Evolutionary conservation across 1,140 invertebrate genomes (phyloP), one percentile per base, ranked within the genome.

Genomic region (Cydia fagiglandana): DNA sequence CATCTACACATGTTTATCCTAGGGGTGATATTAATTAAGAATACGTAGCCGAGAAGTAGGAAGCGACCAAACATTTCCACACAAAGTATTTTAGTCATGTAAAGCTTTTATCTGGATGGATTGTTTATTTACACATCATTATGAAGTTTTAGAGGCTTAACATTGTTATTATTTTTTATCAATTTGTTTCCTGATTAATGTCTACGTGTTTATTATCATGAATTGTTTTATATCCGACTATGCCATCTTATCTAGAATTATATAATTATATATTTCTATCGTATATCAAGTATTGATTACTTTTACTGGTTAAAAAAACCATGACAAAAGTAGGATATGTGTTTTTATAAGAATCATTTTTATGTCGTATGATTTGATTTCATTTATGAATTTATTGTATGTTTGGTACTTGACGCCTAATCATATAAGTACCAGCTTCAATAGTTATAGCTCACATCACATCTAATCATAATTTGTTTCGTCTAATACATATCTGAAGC

Each of bases 101-200:
- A 61, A 61, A 15, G 53, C 15, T 24, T 61, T n/a, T 61, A 38
- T 70, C 34, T 38, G 64, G 13, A 30, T 30, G 64, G 64, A 68
- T 34, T 68, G 64, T 68, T 68, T 68, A 68, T 68, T 68, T 68
- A 34, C 30, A 68, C 64, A 68, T 15, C 56, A 34, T 34, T 68
- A 70, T 70, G 66, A 70, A 70, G 66, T 70, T 70, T 70, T 70
- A 70, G 66, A 70, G 66, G 73, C 73, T 73, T 73, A 73, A 50
- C 73, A 53, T 73, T 47, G 47, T 53, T 73, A 50, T 45, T 73
- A 47, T 50, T 73, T 47, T 28, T 50, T 73, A 73, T 73, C 28
- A 28, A 47, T 30, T 73, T 73, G 41, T 73, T 50, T n/a, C 73
- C n/a, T 41, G 66, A 70, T 70, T 70, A 53, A 50, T 73, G 66